phyloP scores from a whole-genome alignment of 2,888 invertebrate genomes.

The Leptogaster cylindrica region DNA sequence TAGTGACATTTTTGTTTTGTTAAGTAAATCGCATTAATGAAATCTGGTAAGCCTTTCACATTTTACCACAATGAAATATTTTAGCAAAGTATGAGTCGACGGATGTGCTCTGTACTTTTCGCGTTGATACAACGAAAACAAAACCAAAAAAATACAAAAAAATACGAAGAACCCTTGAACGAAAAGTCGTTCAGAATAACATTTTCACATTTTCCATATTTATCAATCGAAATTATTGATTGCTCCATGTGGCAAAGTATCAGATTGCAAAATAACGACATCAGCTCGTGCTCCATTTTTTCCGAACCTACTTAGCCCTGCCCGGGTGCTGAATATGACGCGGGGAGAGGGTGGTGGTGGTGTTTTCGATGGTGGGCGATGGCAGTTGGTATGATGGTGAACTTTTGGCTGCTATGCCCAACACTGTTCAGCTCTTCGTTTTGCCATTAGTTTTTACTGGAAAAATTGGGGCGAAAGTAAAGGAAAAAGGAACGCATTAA shows the following conservation, averaged over 20 bases:
- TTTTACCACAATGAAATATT: conserved; percentile 19
- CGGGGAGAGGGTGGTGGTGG: background rate
- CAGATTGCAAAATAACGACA: conserved; percentile 32
- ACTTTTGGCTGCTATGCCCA: conserved; percentile 2
- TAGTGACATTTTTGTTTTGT: too few species aligned
- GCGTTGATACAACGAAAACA: background rate
- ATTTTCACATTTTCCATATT: conserved; percentile 36
- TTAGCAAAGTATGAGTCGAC: too few species aligned
- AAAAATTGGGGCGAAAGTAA: background rate
- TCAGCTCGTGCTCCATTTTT: conserved; percentile 2
- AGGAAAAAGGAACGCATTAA: conserved; percentile 11
- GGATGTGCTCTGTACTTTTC: too few species aligned
- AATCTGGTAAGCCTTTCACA: conserved; percentile 25
- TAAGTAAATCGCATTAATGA: conserved; percentile 26
- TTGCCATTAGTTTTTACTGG: conserved; percentile 11
- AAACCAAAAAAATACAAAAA: too few species aligned
- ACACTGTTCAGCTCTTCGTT: too few species aligned
- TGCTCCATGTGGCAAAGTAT: conserved; percentile 29
- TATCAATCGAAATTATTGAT: conserved; percentile 40
- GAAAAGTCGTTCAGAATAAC: conserved; percentile 14
- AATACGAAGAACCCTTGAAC: too few species aligned
- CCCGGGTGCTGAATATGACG: background rate
- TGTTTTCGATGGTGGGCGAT: background rate
- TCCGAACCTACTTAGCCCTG: background rate
- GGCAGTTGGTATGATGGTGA: background rate